phyloP scores from a whole-genome alignment of 2,888 invertebrate genomes.

The Melikaiella ostensackeni region DNA sequence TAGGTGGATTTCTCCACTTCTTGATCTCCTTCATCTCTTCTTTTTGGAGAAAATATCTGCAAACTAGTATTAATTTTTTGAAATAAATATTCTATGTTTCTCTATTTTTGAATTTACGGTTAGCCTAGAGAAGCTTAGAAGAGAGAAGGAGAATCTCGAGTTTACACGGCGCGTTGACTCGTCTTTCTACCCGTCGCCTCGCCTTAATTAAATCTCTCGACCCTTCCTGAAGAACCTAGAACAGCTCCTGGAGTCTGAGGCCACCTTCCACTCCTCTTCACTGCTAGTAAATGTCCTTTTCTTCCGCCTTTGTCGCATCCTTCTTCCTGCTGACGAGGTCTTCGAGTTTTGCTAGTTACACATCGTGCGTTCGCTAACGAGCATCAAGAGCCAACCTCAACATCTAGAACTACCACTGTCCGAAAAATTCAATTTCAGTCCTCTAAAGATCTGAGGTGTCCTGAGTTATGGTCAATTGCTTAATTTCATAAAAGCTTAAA shows the following conservation, averaged over 20 bases:
- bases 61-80: neutral
- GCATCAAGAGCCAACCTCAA: conserved; percentile 27
- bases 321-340: conserved; percentile 27
- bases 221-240: conserved; percentile 60
- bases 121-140: neutral
- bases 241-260: conserved; percentile 20
- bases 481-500: neutral
- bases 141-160: conserved; percentile 50
- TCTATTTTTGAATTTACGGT: neutral
- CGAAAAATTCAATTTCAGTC: neutral
- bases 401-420: conserved; percentile 1
- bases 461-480: neutral
- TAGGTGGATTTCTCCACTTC: neutral
- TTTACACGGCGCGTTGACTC: conserved; percentile 62
- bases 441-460: neutral
- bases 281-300: conserved; percentile 24
- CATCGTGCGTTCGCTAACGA: conserved; percentile 31
- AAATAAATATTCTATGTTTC: neutral
- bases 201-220: conserved; percentile 69
- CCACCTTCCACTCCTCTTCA: conserved; percentile 27
- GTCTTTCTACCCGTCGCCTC: conserved; percentile 63
- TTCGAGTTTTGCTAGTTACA: conserved; percentile 33
- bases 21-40: neutral
- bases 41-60: neutral
- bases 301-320: conserved; percentile 4